Conservation (phyloP, 2,888 invertebrate genomes). For the Eremobia ochroleuca region DNA sequence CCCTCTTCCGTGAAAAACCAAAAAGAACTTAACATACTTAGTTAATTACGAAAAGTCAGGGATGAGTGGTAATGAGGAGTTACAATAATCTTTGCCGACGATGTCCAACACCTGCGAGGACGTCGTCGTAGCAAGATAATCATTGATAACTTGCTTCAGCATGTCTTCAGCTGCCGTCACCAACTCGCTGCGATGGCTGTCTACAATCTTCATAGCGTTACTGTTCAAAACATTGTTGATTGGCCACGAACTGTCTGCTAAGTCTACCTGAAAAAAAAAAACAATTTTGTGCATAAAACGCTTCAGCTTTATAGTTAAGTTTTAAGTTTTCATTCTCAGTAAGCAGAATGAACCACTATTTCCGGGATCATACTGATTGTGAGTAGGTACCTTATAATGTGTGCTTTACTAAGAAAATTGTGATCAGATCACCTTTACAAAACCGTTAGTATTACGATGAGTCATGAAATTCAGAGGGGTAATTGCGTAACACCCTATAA, state of each 20-base stretch:
- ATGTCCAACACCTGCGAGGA: conserved; percentile 33
- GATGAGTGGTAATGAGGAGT: background rate
- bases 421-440: background rate
- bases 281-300: background rate
- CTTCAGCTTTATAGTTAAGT: no score
- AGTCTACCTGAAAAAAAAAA: conserved; percentile 68
- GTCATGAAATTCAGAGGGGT: background rate
- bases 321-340: background rate
- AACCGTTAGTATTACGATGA: background rate
- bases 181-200: conserved; percentile 40
- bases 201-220: conserved; percentile 71
- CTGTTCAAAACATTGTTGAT: conserved; percentile 73
- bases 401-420: background rate
- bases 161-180: conserved; percentile 19
- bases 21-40: background rate
- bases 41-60: background rate
- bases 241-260: conserved; percentile 76
- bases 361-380: background rate
- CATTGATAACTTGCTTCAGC: conserved; percentile 47
- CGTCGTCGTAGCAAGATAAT: conserved; percentile 28
- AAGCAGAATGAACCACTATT: background rate
- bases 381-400: background rate
- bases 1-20: background rate
- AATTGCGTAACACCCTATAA: no score
- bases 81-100: conserved; percentile 34